Conservation (phyloP, 2,113 vertebrate genomes). For the Saguinus imperator region DNA sequence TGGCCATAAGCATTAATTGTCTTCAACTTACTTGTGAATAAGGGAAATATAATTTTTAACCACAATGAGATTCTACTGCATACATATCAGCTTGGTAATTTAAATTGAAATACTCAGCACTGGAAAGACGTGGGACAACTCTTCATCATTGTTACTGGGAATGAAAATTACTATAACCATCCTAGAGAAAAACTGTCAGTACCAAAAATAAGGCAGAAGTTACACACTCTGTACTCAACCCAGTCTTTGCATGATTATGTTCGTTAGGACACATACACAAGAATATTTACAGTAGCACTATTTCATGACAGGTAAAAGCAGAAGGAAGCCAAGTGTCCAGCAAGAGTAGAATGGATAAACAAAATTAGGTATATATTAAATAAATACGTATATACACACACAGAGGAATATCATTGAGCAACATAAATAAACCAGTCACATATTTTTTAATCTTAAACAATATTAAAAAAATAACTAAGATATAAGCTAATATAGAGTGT, state of each 20-base stretch:
- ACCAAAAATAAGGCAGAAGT: neutral
- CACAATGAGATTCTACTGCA: neutral
- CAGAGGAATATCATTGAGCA: neutral
- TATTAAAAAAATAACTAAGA: neutral
- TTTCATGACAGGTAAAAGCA: neutral
- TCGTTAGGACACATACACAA: neutral
- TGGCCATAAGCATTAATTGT: neutral
- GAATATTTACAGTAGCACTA: neutral
- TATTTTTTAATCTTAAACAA: neutral
- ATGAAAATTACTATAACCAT: neutral
- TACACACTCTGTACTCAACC: neutral
- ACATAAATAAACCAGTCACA: neutral
- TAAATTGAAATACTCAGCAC: neutral
- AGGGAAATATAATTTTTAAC: neutral
- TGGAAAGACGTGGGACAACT: neutral
- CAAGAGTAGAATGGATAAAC: neutral
- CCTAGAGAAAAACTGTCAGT: neutral
- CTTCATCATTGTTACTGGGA: neutral
- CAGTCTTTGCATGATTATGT: neutral
- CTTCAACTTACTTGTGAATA: neutral
- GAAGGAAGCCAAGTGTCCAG: neutral
- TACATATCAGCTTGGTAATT: neutral
- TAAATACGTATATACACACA: neutral
- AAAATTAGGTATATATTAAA: neutral
- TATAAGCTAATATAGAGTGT: neutral